Evolutionary conservation across 2,797 vertebrate genomes (phyloP).

Genomic region (Vireo griseus): DNA sequence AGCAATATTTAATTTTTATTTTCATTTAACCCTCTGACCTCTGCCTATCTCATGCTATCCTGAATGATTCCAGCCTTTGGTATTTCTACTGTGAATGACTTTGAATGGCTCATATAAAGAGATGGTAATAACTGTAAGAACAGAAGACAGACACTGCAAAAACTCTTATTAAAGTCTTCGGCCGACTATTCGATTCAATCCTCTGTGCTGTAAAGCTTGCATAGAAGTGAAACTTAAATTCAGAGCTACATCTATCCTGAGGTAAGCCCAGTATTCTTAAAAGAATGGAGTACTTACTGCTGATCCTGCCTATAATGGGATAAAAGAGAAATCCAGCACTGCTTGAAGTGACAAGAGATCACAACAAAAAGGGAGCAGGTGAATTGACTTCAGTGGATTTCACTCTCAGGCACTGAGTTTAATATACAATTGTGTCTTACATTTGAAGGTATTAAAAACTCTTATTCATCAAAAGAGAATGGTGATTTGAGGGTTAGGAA

Average conservation of each 20-base stretch:
- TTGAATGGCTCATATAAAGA: neutral
- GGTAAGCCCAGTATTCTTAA: neutral
- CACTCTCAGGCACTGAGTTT: neutral
- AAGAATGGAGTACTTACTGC: neutral
- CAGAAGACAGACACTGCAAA: neutral
- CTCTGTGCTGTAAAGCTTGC: neutral
- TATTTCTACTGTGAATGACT: neutral
- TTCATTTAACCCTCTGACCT: neutral
- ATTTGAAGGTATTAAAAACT: neutral
- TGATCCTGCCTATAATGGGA: neutral
- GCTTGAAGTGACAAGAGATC: neutral
- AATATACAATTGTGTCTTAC: neutral
- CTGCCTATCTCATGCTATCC: neutral
- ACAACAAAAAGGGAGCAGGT: neutral
- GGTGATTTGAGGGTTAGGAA: neutral
- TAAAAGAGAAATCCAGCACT: neutral
- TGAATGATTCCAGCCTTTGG: neutral
- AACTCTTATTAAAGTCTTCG: neutral
- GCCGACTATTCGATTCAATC: neutral
- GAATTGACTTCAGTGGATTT: neutral
- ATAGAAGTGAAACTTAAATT: slow-evolving; percentile 10
- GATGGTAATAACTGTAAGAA: neutral
- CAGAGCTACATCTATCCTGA: neutral
- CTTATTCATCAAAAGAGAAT: neutral
- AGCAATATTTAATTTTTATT: neutral